phyloP scores from a whole-genome alignment of 2,888 invertebrate species.

The Cheilosia soror region DNA sequence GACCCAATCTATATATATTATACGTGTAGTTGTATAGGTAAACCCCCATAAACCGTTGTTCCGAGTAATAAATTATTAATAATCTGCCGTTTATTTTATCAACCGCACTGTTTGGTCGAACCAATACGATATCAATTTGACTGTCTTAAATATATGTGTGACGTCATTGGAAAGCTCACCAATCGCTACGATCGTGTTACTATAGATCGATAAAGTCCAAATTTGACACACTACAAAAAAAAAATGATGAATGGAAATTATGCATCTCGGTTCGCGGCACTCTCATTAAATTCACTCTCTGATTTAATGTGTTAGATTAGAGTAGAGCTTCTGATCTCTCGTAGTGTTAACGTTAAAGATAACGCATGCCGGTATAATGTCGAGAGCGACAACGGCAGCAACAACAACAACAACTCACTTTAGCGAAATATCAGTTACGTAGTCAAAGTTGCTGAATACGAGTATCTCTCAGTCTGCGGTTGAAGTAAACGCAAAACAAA shows the following conservation, averaged over 20 bases:
- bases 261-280: not conserved
- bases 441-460: constrained; percentile 59
- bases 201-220: not conserved
- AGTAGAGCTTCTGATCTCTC: constrained; percentile 16
- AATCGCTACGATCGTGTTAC: not conserved
- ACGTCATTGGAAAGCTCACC: constrained; percentile 32
- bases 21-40: too few species aligned
- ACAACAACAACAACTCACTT: constrained; percentile 34
- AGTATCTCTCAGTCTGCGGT: constrained; percentile 22
- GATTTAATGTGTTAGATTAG: too few species aligned
- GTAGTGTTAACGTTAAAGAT: constrained; percentile 29
- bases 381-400: not conserved
- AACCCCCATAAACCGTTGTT: constrained; percentile 1
- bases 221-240: not conserved
- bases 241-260: constrained; percentile 36
- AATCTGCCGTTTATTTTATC: not conserved
- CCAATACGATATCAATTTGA: too few species aligned
- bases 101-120: not conserved
- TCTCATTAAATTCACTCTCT: not conserved
- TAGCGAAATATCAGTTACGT: constrained; percentile 64
- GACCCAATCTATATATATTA: not conserved
- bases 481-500: constrained; percentile 20
- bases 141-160: not conserved
- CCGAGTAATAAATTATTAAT: not conserved
- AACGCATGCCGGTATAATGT: constrained; percentile 1